A percentile compares a stretch with the other conserved stretches of the same genome.
Evolutionary conservation across 1,140 invertebrate genomes (phyloP).

Genomic region (Neodiprion pinetum): DNA sequence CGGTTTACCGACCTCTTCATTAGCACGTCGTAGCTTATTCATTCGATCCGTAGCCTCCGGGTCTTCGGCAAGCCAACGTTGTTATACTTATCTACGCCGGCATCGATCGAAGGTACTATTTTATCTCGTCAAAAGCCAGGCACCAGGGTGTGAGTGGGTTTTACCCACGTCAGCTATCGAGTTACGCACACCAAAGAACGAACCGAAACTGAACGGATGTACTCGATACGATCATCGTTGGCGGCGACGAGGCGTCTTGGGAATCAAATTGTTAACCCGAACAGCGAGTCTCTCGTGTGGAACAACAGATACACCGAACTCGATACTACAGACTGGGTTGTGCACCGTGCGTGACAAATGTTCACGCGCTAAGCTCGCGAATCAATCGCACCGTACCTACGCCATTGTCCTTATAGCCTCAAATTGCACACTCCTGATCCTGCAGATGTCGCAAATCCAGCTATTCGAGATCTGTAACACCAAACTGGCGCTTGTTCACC

Average conservation of each 20-base stretch:
- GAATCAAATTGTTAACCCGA: neutral
- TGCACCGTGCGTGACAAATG: neutral
- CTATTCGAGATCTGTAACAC: neutral
- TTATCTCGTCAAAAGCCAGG: neutral
- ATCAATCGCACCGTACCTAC: too few species aligned
- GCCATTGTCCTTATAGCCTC: neutral
- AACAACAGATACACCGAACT: neutral
- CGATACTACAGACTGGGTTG: neutral
- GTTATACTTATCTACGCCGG: neutral
- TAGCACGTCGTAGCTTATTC: slow-evolving; percentile 44
- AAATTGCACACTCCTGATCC: neutral
- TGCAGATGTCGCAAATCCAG: neutral
- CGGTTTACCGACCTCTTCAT: slow-evolving; percentile 34
- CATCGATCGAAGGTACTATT: neutral
- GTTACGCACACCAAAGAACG: too few species aligned
- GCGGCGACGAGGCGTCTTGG: neutral
- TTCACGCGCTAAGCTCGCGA: too few species aligned
- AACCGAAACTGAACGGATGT: neutral
- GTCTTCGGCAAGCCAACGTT: slow-evolving; percentile 23
- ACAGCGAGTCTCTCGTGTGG: neutral
- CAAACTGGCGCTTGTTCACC: too few species aligned
- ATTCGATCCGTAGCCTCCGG: slow-evolving; percentile 42
- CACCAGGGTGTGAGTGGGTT: neutral
- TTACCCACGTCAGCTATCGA: too few species aligned
- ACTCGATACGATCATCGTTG: neutral